phyloP scores from a whole-genome alignment of 2,113 vertebrate genomes.

The Scatophagus argus region DNA sequence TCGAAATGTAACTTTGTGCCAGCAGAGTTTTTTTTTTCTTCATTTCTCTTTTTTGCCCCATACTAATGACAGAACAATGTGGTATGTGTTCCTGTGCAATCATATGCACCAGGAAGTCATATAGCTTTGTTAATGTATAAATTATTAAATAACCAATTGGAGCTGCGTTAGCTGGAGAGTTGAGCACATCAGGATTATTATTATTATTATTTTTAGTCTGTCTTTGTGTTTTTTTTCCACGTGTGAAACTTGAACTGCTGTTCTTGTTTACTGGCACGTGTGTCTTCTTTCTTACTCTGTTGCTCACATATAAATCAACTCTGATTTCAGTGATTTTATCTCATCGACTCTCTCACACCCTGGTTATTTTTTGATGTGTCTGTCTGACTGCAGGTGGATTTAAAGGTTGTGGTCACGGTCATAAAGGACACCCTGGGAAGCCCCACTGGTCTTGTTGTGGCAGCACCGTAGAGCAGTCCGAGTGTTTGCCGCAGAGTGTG shows the following conservation, averaged over 20 bases:
- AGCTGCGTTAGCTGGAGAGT: neutral
- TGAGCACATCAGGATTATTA: neutral
- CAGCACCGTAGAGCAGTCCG: slow-evolving; percentile 85
- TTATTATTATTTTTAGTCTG: too few species aligned
- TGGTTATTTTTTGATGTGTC: too few species aligned
- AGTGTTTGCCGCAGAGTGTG: slow-evolving; percentile 82
- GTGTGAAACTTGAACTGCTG: too few species aligned
- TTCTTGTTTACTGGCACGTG: too few species aligned
- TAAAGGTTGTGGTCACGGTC: slow-evolving; percentile 93
- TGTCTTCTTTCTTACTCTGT: too few species aligned
- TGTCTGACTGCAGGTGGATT: slow-evolving; percentile 88
- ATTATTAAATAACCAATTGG: too few species aligned
- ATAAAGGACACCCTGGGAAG: slow-evolving; percentile 92
- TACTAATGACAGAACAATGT: neutral
- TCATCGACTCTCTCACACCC: too few species aligned
- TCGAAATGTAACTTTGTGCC: too few species aligned
- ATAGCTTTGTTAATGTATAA: neutral
- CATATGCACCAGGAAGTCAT: neutral
- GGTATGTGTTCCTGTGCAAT: neutral
- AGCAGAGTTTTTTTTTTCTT: too few species aligned
- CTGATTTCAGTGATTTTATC: too few species aligned
- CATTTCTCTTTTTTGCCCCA: too few species aligned
- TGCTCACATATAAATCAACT: too few species aligned
- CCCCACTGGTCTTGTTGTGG: slow-evolving; percentile 96
- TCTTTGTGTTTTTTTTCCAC: neutral